These are phyloP conservation scores for Cybosia mesomella DNA, from an alignment of 2,888 invertebrate species.

Conservation along the genomic window DNA sequence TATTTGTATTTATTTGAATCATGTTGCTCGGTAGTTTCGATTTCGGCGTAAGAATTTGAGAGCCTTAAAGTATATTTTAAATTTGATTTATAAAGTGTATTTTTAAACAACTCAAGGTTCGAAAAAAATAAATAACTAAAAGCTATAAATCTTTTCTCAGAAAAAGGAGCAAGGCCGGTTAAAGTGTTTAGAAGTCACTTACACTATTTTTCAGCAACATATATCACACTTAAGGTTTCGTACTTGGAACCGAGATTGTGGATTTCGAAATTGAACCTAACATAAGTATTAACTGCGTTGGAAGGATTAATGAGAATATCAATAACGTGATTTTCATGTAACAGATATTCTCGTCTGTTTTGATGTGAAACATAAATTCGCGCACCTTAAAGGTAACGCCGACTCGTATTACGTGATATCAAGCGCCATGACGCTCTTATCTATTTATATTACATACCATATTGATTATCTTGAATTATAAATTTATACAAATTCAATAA, in stretches of 20 bases:
- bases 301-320: neutral
- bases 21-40: neutral
- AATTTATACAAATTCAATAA: no score
- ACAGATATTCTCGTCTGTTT: no score
- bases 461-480: no score
- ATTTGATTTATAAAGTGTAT: constrained; percentile 1
- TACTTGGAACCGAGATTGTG: neutral
- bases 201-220: constrained; percentile 4
- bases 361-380: neutral
- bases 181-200: constrained; percentile 10
- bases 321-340: neutral
- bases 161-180: neutral
- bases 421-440: no score
- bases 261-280: neutral
- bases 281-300: neutral
- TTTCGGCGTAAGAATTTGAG: neutral
- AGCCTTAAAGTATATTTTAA: neutral
- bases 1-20: neutral
- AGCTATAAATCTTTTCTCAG: constrained; percentile 15
- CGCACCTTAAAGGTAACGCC: no score
- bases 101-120: neutral
- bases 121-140: neutral
- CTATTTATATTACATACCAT: no score
- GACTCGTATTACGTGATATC: no score
- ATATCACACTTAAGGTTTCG: neutral